Evolutionary conservation across 2,113 vertebrate genomes (phyloP), one percentile per base, ranked within the genome.

Genomic region (Labeo catla): DNA sequence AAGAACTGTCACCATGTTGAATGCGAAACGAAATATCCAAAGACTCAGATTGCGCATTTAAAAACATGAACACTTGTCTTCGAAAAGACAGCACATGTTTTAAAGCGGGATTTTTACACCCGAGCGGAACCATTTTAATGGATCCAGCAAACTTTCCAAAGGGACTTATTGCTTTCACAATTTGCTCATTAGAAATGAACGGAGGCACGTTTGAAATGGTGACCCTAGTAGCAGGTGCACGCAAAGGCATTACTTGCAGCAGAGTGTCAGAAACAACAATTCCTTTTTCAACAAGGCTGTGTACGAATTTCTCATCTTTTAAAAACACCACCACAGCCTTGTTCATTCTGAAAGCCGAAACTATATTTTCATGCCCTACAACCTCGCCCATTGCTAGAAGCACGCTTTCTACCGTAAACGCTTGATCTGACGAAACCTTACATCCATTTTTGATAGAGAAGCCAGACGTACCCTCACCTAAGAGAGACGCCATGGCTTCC

Each of bases 61-160:
- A 45, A 73, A 73, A 73, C 70, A 73, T 73, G 39, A 73, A 73
- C 2, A 73, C 19, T 73, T 73, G 70, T 45, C 39, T 73, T 73
- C 16, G 39, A 45, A 73, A 73, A 12, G 70, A 73, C 70, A 72
- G 2, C 13, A 45, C 39, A n/a, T 73, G 39, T n/a, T 73, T 73
- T 45, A 73, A 73, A 10, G 3, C 3, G 0, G 36, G 8, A 0
- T 45, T 73, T 70, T 73, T 45, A 45, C 70, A 73, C 19, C 39
- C 19, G 0, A 45, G 70, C 0, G 8, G 70, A 8, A 73, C 8
- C 0, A 34, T 72, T 36, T 47, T 87, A 21, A 89, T 63, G 0
- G 39, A 6, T 11, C 49, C 49, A 1, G 81, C 84, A 36, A 86
- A 49, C 4, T 76, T 87, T 0, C 54, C 76, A 11, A 73, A 88